phyloP scores from a whole-genome alignment of 1,140 invertebrate genomes.

The Drosophila willistoni region DNA sequence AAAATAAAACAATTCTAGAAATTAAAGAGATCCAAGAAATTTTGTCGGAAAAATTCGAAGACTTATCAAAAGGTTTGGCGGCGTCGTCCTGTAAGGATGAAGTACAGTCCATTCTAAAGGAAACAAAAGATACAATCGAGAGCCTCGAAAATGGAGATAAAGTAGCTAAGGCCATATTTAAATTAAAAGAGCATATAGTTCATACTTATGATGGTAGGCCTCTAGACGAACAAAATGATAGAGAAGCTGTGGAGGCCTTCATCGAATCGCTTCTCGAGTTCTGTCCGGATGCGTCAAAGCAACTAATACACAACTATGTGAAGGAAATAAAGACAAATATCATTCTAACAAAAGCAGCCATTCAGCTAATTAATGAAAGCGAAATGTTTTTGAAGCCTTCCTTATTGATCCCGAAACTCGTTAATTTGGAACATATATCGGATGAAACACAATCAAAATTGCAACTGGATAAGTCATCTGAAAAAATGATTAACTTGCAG shows the following conservation, averaged over 20 bases:
- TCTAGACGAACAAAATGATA: constrained; percentile 25
- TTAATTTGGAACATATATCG: constrained; percentile 53
- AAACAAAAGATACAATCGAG: constrained; percentile 45
- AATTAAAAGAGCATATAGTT: constrained; percentile 71
- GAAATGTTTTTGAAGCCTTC: constrained; percentile 57
- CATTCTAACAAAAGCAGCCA: constrained; percentile 53
- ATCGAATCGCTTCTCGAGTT: constrained; percentile 51
- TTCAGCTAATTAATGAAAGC: constrained; percentile 52
- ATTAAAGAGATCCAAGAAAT: neutral
- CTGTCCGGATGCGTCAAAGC: constrained; percentile 43
- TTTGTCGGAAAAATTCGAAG: constrained; percentile 9
- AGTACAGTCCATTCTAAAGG: constrained; percentile 18
- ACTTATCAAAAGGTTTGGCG: constrained; percentile 13
- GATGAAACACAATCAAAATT: constrained; percentile 40
- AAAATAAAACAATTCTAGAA: neutral
- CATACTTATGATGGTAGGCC: constrained; percentile 70
- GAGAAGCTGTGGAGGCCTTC: constrained; percentile 49
- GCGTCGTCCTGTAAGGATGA: constrained; percentile 8
- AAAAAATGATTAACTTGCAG: constrained; percentile 67
- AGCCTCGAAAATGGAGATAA: constrained; percentile 37
- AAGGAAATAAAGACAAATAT: constrained; percentile 59
- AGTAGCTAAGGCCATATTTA: constrained; percentile 63
- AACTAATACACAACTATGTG: constrained; percentile 45
- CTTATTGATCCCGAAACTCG: constrained; percentile 54
- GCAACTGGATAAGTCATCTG: constrained; percentile 59